Evolutionary conservation across 2,113 vertebrate genomes (phyloP).

Genomic region (Cranoglanis bouderius): DNA sequence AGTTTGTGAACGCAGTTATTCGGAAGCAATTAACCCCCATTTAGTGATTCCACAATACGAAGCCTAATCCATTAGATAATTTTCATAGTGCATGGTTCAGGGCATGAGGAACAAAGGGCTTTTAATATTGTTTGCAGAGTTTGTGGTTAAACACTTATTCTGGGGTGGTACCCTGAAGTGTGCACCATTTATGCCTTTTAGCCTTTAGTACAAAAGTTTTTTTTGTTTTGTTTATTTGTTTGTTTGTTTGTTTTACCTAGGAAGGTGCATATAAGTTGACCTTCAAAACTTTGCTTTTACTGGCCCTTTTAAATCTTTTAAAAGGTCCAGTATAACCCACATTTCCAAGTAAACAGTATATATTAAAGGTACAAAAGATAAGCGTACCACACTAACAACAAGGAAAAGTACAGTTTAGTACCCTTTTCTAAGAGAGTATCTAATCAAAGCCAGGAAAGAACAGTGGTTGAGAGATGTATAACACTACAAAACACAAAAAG

Average conservation of each 20-base stretch:
- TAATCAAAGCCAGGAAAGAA: background rate
- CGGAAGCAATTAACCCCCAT: background rate
- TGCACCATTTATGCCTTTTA: background rate
- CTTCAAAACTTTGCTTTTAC: too few relatives aligned
- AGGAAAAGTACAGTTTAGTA: background rate
- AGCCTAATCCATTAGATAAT: too few relatives aligned
- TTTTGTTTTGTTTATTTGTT: background rate
- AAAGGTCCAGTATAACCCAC: background rate
- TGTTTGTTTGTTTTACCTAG: too few relatives aligned
- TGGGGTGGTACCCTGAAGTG: background rate
- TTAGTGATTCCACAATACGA: too few relatives aligned
- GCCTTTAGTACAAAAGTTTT: background rate
- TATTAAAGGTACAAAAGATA: too few relatives aligned
- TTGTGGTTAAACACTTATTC: background rate
- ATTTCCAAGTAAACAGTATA: background rate
- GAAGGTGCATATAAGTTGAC: background rate
- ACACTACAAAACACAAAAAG: background rate
- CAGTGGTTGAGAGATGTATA: background rate
- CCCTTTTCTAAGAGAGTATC: background rate
- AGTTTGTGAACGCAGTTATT: background rate
- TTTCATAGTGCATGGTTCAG: background rate
- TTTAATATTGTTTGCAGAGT: background rate
- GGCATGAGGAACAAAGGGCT: too few relatives aligned
- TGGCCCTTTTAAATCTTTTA: too few relatives aligned
- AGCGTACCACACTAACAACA: too few relatives aligned